Evolutionary conservation across 1,140 invertebrate species (phyloP), one percentile per base, ranked within the genome.

Genomic region (Hormaphis cornu): DNA sequence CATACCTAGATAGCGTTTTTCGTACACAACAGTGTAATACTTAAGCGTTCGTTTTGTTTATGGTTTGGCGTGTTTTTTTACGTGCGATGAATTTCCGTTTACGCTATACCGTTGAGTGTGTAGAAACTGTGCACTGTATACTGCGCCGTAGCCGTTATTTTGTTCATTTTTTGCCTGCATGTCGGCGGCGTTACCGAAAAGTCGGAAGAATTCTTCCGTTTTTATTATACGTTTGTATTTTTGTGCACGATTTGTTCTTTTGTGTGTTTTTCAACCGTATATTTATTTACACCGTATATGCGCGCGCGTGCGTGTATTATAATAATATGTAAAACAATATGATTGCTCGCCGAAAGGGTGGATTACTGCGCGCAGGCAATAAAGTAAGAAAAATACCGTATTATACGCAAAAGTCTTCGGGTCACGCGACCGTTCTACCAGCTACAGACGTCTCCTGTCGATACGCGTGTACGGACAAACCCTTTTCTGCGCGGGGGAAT

Each of bases 341-440:
- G n/a, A n/a, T n/a, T n/a, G n/a, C n/a, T n/a, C n/a, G n/a, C n/a
- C n/a, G 54, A 40, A 24, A 7, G 54, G 35, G 54, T 40, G 54
- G 35, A 40, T 20, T 24, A 14, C n/a, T 16, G 54, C 37, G 3
- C 22, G 24, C 33, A n/a, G 40, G 40, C 37, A 58, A 58, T 40
- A 40, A 24, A 14, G 2, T 18, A 40, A 58, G 54, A 58, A 58
- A 58, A 58, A 58, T 40, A 40, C 33, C 20, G 22, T 58, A 40
- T 40, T 6, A 33, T 33, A 33, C 30, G 9, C 35, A 58, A 58
- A 58, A 58, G 54, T 58, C 54, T 58, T 24, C 22, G 3, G 54
- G 61, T 66, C 61, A 66, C 61, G 61, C 61, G 44, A 66, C 44
- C 61, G 61, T 66, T 66, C 61, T 66, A 66, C 61, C 61, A 12